Percentiles rank a stretch among this genome's conserved stretches.
Conservation (phyloP, 30 jellyfish, hydroid and myxozoan species). For the Catostylus mosaicus region DNA sequence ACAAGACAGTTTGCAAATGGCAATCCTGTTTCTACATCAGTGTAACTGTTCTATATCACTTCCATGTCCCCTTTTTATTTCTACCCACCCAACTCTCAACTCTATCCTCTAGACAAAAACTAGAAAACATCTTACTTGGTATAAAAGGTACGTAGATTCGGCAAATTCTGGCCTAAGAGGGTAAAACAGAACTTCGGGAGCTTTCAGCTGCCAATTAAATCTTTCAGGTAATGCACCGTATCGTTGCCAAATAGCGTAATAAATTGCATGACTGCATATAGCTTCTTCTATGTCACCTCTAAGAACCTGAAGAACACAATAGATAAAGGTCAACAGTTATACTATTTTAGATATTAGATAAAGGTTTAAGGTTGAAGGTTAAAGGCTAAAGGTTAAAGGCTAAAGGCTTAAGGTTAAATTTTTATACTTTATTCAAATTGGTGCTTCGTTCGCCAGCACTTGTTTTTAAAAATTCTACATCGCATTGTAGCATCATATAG, state of each 20-base stretch:
- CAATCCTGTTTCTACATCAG: too few relatives aligned
- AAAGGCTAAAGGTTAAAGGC: too few relatives aligned
- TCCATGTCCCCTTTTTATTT: too few relatives aligned
- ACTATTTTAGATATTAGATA: not conserved
- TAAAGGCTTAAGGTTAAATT: too few relatives aligned
- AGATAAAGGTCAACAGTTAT: not conserved
- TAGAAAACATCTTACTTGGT: constrained; percentile 65
- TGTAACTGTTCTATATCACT: too few relatives aligned
- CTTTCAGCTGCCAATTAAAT: constrained; percentile 90
- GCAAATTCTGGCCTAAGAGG: constrained; percentile 96
- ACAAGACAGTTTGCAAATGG: too few relatives aligned
- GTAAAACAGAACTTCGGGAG: constrained; percentile 88
- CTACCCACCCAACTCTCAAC: too few relatives aligned
- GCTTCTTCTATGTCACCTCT: constrained; percentile 98
- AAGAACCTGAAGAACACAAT: constrained; percentile 54
- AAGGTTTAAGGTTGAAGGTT: too few relatives aligned
- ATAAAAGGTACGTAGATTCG: constrained; percentile 91
- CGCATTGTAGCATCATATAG: too few relatives aligned
- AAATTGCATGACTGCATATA: constrained; percentile 92
- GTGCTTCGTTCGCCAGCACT: too few relatives aligned
- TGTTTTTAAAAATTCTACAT: too few relatives aligned
- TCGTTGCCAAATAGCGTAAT: constrained; percentile 93
- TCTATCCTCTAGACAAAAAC: not conserved
- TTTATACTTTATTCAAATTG: too few relatives aligned
- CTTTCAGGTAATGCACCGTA: constrained; percentile 96